phyloP scores from a whole-genome alignment of 2,797 vertebrate genomes.

The Momotus momota region DNA sequence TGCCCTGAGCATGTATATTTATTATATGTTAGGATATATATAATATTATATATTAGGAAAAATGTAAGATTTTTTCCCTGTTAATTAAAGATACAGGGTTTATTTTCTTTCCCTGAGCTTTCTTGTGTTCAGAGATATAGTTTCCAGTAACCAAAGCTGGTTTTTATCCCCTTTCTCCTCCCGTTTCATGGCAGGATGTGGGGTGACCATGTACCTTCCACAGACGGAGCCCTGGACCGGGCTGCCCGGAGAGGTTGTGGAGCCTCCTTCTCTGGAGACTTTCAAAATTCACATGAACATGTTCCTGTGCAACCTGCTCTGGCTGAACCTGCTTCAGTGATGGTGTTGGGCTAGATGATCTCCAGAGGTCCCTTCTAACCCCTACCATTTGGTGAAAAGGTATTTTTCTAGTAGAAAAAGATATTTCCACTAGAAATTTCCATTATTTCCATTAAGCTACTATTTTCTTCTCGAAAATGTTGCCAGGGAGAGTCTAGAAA shows the following conservation, averaged over 20 bases:
- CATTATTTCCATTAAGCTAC: background rate
- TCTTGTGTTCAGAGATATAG: fast-evolving
- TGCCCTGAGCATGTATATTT: background rate
- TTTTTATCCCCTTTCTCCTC: background rate
- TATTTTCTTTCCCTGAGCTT: background rate
- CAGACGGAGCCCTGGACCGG: background rate
- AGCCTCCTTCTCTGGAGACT: background rate
- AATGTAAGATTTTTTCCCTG: background rate
- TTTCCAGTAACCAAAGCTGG: background rate
- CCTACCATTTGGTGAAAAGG: background rate
- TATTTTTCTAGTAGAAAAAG: background rate
- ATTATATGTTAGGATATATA: no score
- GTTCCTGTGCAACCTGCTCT: background rate
- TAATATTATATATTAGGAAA: background rate
- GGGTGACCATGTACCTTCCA: background rate
- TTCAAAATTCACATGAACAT: background rate
- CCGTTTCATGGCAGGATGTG: background rate
- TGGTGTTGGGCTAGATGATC: background rate
- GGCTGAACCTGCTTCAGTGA: background rate
- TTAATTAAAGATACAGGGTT: fast-evolving
- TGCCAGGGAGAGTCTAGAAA: background rate
- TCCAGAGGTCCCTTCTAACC: background rate
- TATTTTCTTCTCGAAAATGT: background rate
- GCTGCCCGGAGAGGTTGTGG: background rate
- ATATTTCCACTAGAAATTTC: background rate